A percentile compares a stretch with the other conserved stretches of the same genome.
Evolutionary conservation across 1,140 invertebrate genomes (phyloP).

Genomic region (Wiebesia pumilae): DNA sequence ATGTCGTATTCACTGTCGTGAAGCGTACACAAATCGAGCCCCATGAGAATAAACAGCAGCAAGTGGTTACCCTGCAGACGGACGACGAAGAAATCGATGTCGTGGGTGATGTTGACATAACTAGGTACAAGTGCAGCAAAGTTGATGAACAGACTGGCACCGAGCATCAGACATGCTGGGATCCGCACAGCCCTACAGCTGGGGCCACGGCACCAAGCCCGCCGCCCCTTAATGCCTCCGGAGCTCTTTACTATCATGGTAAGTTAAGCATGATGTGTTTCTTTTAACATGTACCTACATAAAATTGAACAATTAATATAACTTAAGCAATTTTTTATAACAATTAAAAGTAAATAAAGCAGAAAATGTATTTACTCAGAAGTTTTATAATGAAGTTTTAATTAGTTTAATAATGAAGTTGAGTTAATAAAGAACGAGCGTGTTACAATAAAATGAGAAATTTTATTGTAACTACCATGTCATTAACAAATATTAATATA

Average conservation of each 20-base stretch:
- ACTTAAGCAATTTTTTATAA: too few relatives aligned
- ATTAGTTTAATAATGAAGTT: too few relatives aligned
- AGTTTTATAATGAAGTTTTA: too few relatives aligned
- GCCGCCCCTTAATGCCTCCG: conserved; percentile 78
- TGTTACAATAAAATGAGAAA: too few relatives aligned
- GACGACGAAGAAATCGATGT: conserved; percentile 91
- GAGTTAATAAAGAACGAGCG: too few relatives aligned
- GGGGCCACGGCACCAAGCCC: conserved; percentile 84
- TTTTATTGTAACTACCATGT: too few relatives aligned
- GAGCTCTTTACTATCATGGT: conserved; percentile 81
- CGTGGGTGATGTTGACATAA: conserved; percentile 77
- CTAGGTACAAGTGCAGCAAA: background rate
- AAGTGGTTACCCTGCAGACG: conserved; percentile 61
- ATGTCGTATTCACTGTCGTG: conserved; percentile 21
- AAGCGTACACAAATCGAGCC: conserved; percentile 52
- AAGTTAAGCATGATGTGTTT: conserved; percentile 58
- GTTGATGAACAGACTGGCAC: conserved; percentile 49
- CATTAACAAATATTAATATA: too few relatives aligned
- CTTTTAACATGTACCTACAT: background rate
- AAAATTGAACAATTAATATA: too few relatives aligned
- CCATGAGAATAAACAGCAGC: conserved; percentile 17
- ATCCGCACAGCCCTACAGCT: conserved; percentile 82
- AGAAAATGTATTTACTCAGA: too few relatives aligned
- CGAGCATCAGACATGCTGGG: conserved; percentile 78
- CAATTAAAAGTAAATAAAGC: too few relatives aligned